Percentiles rank a stretch among this genome's conserved stretches.
Conservation (phyloP, 2,888 invertebrate genomes). For the Scaptodrosophila latifasciaeformis region DNA sequence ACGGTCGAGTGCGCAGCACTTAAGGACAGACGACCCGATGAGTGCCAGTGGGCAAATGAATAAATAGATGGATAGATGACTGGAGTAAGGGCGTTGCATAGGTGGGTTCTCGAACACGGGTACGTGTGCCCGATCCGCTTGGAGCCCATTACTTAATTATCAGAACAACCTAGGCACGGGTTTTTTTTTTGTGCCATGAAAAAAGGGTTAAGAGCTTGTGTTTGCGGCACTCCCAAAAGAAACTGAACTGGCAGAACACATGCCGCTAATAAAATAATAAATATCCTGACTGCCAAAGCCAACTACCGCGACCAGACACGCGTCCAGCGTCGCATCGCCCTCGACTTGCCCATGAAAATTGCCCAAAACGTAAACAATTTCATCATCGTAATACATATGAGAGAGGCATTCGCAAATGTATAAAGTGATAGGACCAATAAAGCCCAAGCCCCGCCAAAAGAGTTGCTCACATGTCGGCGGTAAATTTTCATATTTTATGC, state of each 20-base stretch:
- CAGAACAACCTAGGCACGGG: constrained; percentile 50
- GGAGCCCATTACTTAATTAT: constrained; percentile 69
- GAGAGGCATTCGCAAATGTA: constrained; percentile 28
- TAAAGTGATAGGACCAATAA: background rate
- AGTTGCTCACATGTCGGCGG: constrained; percentile 30
- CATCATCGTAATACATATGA: constrained; percentile 49
- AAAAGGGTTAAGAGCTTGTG: constrained; percentile 33
- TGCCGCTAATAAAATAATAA: constrained; percentile 69
- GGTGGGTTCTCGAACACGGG: background rate
- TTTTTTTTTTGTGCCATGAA: constrained; percentile 53
- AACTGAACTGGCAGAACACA: constrained; percentile 53
- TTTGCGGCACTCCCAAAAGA: constrained; percentile 50
- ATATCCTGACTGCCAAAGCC: constrained; percentile 51
- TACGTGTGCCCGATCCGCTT: constrained; percentile 20
- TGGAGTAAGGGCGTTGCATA: too few relatives aligned
- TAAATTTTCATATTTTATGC: constrained; percentile 69
- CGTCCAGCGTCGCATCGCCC: constrained; percentile 23
- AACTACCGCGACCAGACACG: constrained; percentile 13
- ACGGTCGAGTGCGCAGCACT: constrained; percentile 65
- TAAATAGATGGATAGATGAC: too few relatives aligned
- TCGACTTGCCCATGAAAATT: constrained; percentile 38
- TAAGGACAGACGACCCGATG: constrained; percentile 37
- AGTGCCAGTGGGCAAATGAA: background rate
- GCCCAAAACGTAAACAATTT: constrained; percentile 66
- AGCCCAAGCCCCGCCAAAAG: too few relatives aligned